These are phyloP conservation scores for Diachasmimorpha longicaudata DNA, from an alignment of 1,140 invertebrate genomes.

Conservation along the genomic window DNA sequence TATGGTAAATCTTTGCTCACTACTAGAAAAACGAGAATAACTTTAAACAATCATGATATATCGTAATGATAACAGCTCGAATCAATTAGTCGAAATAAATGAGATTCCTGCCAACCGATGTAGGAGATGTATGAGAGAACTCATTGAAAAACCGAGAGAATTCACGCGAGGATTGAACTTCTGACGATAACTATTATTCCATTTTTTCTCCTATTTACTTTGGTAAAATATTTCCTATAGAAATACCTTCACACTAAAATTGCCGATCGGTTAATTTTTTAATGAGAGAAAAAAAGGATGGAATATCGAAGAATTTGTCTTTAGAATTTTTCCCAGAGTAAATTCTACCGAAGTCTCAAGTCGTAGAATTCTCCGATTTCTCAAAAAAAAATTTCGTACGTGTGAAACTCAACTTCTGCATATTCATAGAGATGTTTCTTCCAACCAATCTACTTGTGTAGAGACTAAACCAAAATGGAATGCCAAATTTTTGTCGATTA, in stretches of 20 bases:
- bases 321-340: too few relatives aligned
- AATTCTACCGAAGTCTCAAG: too few relatives aligned
- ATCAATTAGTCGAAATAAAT: not conserved
- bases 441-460: not conserved
- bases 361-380: too few relatives aligned
- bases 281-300: too few relatives aligned
- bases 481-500: constrained; percentile 2
- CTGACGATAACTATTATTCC: too few relatives aligned
- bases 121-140: not conserved
- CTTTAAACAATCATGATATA: not conserved
- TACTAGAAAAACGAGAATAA: not conserved
- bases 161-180: too few relatives aligned
- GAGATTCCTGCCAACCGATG: not conserved
- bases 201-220: too few relatives aligned
- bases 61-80: not conserved
- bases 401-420: not conserved
- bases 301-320: not conserved
- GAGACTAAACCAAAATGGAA: not conserved
- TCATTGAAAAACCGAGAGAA: too few relatives aligned
- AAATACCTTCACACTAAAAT: too few relatives aligned
- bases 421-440: not conserved
- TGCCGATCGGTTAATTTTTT: too few relatives aligned
- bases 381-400: too few relatives aligned
- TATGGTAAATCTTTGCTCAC: constrained; percentile 1
- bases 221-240: too few relatives aligned